These are phyloP conservation scores for Paratilapia polleni DNA, from an alignment of 2,113 vertebrate genomes.

Conservation along the genomic window DNA sequence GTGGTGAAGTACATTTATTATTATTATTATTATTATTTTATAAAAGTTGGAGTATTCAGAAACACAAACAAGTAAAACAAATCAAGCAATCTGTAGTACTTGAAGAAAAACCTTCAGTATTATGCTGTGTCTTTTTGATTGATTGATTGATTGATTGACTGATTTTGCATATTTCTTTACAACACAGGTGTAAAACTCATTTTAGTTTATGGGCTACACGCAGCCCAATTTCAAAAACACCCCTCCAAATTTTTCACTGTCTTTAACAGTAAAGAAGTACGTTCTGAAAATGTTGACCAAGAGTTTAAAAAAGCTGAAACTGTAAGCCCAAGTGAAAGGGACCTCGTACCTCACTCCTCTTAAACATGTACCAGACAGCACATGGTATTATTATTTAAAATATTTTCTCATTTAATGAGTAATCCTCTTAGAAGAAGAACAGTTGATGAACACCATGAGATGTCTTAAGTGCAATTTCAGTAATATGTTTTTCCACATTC, in stretches of 20 bases:
- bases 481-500: too few relatives aligned
- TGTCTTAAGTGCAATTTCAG: background rate
- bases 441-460: background rate
- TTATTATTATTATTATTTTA: too few relatives aligned
- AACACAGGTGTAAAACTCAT: too few relatives aligned
- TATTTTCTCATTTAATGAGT: background rate
- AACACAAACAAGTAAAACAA: too few relatives aligned
- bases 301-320: background rate
- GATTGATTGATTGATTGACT: too few relatives aligned
- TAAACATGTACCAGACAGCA: background rate
- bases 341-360: background rate
- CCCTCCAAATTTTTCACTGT: background rate
- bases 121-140: too few relatives aligned
- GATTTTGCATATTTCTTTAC: too few relatives aligned
- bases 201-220: too few relatives aligned
- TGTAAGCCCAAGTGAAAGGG: background rate
- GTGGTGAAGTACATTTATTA: too few relatives aligned
- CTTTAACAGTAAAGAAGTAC: background rate
- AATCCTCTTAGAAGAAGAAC: accelerated
- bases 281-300: background rate
- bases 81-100: too few relatives aligned
- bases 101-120: too few relatives aligned
- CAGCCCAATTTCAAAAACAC: background rate
- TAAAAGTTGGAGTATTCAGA: too few relatives aligned
- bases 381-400: background rate